Evolutionary conservation across 2,888 invertebrate genomes (phyloP).

Genomic region (Drosophila anomelani): DNA sequence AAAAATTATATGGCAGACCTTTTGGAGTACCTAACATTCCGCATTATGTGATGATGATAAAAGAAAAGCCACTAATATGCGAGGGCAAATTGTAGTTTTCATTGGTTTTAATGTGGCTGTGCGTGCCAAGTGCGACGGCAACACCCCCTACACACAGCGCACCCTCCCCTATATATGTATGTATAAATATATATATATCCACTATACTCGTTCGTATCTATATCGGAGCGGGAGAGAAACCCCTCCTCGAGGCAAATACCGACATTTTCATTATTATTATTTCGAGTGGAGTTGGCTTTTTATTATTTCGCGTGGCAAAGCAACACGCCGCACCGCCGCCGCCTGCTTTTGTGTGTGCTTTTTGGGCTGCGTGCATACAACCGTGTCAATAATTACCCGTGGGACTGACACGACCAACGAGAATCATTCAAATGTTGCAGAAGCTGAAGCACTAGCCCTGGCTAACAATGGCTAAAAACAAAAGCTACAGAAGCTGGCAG

Average conservation of each 20-base stretch:
- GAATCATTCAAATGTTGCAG: conserved; percentile 82
- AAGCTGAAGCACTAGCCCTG: conserved; percentile 63
- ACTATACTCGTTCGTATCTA: conserved; percentile 14
- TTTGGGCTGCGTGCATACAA: conserved; percentile 83
- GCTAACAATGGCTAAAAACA: conserved; percentile 78
- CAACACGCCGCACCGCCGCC: conserved; percentile 48
- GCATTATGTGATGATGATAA: conserved; percentile 63
- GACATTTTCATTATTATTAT: conserved; percentile 81
- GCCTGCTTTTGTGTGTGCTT: conserved; percentile 64
- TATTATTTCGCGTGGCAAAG: conserved; percentile 79
- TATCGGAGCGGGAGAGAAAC: conserved; percentile 24
- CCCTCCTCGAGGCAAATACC: conserved; percentile 50
- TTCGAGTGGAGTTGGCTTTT: conserved; percentile 64
- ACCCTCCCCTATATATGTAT: conserved; percentile 9
- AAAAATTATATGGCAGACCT: conserved; percentile 22
- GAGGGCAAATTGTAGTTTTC: conserved; percentile 79
- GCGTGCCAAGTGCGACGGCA: conserved; percentile 76
- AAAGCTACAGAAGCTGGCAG: conserved; percentile 56
- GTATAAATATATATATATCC: background rate
- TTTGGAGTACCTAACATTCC: conserved; percentile 32
- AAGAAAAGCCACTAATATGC: conserved; percentile 73
- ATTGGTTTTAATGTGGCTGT: conserved; percentile 75
- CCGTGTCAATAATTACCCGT: conserved; percentile 83
- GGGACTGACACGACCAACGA: conserved; percentile 83
- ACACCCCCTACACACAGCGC: conserved; percentile 38